Base-by-base conservation (phyloP, 2,888 invertebrate genomes). In the Pyralis farinalis region DNA sequence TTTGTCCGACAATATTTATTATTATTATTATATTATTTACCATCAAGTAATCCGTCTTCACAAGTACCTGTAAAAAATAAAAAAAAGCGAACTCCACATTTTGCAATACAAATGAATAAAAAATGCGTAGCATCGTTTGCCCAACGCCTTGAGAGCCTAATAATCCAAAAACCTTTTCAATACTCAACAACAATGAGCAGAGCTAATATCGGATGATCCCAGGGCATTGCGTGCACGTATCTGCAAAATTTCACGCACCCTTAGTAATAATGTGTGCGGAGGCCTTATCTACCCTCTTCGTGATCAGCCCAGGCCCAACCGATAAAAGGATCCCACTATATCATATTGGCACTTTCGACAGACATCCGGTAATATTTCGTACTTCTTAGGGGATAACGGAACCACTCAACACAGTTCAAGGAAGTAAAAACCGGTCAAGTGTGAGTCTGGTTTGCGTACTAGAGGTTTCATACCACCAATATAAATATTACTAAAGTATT, bases 211-310 rank as follows among this genome's bases (percentile, higher is more conserved):
- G 5, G 25, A 8, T 25, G 25, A 25, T 25, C 74, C 58, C 59
- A 58, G 67, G 60, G 75, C 71, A 69, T 67, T 69, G 68, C 68
- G 61, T 61, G 67, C 58, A 70, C 70, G 63, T 79, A 81, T 82
- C 81, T 83, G 76, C 73, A 71, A 79, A 85, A 81, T 84, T 86
- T 82, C 83, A 84, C 83, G 80, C 84, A 76, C 82, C 85, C 86
- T 77, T 69, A 79, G 74, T 74, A 80, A 80, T 79, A 82, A 82
- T 79, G 80, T 66, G 71, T 65, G 64, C 59, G 63, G 52, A 69
- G 59, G 57, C 16, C 77, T 83, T 86, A 82, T 83, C 84, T 79
- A 78, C 83, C 86, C 83, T 80, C 71, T 58, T 63, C 62, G 56
- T 56, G 65, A 68, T 72, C 60, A 50, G 43, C 42, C 60, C 69